phyloP scores from a whole-genome alignment of 2,888 invertebrate species.

The Pediacus dermestoides region DNA sequence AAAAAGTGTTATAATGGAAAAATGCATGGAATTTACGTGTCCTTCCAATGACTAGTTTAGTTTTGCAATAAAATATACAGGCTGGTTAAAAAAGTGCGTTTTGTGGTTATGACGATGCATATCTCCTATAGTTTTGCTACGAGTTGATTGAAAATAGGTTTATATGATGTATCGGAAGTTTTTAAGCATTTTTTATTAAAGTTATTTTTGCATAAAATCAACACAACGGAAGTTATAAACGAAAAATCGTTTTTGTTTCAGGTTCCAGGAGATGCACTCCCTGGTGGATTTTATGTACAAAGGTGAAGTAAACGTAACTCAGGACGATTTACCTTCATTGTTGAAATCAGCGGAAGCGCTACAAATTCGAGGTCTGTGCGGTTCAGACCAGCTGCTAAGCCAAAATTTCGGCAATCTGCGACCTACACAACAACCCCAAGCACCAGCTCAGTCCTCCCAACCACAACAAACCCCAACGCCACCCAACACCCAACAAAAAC shows the following conservation, averaged over 20 bases:
- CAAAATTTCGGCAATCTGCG: conserved; percentile 44
- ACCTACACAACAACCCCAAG: conserved; percentile 32
- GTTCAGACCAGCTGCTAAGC: conserved; percentile 48
- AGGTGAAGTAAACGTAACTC: conserved; percentile 83
- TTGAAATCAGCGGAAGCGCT: conserved; percentile 79
- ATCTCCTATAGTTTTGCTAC: too few relatives aligned
- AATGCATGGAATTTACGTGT: too few relatives aligned
- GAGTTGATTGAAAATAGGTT: too few relatives aligned
- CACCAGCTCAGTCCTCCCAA: conserved; percentile 16
- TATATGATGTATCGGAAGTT: too few relatives aligned
- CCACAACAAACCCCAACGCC: conserved; percentile 33
- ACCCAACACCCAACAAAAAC: conserved; percentile 21
- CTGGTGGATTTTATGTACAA: conserved; percentile 89
- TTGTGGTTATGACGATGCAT: too few relatives aligned
- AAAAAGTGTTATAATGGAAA: too few relatives aligned
- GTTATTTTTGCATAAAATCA: too few relatives aligned
- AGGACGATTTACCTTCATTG: conserved; percentile 77
- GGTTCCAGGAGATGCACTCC: conserved; percentile 80
- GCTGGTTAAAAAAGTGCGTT: too few relatives aligned
- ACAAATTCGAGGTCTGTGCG: conserved; percentile 70
- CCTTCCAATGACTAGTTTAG: too few relatives aligned
- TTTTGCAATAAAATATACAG: too few relatives aligned
- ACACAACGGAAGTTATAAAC: too few relatives aligned
- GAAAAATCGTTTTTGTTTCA: conserved; percentile 38
- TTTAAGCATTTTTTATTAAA: too few relatives aligned